Percentiles rank a stretch among this genome's conserved stretches.
These are phyloP conservation scores for Pelecanoides urinatrix DNA, from an alignment of 2,113 vertebrate species.

Conservation along the genomic window DNA sequence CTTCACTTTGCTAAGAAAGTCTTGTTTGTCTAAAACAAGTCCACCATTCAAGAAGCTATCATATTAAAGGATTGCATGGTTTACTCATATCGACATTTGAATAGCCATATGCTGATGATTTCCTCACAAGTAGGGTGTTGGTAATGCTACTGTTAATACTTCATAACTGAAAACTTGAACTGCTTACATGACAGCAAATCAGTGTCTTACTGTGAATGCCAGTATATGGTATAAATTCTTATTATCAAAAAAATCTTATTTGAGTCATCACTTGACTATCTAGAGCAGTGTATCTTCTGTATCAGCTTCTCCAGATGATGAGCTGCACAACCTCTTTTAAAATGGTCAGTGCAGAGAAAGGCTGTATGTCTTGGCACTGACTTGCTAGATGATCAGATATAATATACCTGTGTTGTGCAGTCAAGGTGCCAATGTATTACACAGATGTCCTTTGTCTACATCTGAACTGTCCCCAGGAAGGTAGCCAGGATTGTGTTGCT, in stretches of 20 bases:
- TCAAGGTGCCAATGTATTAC: background rate
- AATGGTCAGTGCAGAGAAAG: background rate
- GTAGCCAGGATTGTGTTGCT: background rate
- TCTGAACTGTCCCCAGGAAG: background rate
- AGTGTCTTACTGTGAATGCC: background rate
- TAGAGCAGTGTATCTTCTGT: background rate
- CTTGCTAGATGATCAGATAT: background rate
- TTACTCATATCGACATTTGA: background rate
- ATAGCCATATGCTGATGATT: background rate
- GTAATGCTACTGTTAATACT: background rate
- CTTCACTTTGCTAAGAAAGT: background rate
- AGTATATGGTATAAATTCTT: background rate
- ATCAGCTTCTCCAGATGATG: background rate
- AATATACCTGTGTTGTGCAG: background rate
- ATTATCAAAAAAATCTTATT: background rate
- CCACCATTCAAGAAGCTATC: background rate
- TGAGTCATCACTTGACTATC: background rate
- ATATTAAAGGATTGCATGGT: background rate
- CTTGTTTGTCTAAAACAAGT: background rate
- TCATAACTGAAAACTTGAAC: background rate
- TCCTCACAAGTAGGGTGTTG: background rate
- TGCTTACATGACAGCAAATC: background rate
- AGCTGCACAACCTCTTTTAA: background rate
- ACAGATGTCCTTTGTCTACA: constrained; percentile 19
- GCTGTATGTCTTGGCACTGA: background rate